These are phyloP conservation scores for Charina bottae DNA, from an alignment of 2,113 vertebrate genomes.

Conservation along the genomic window DNA sequence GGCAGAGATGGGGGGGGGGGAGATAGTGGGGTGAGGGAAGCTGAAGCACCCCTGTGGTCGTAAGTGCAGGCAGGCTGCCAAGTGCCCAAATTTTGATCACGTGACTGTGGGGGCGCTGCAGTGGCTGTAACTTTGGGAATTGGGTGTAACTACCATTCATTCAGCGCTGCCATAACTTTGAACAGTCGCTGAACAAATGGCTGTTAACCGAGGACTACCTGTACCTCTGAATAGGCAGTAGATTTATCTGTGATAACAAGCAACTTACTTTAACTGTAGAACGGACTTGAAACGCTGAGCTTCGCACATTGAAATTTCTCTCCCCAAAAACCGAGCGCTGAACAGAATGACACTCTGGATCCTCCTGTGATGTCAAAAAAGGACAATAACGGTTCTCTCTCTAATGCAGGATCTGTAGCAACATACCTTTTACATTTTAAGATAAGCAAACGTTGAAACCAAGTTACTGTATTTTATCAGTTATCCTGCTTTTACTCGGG, in stretches of 20 bases:
- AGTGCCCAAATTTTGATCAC: not conserved
- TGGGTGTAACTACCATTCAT: not conserved
- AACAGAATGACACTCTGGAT: slow-evolving; percentile 74
- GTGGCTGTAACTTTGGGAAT: not conserved
- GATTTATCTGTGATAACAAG: slow-evolving; percentile 47
- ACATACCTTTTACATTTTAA: slow-evolving; percentile 44
- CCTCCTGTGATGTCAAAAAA: slow-evolving; percentile 81
- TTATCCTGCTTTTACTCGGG: not conserved
- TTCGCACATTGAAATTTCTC: slow-evolving; percentile 89
- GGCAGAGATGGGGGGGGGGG: not conserved
- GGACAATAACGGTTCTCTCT: slow-evolving; percentile 65
- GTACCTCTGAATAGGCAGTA: slow-evolving; percentile 30
- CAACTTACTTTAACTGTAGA: slow-evolving; percentile 79
- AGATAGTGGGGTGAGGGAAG: no score
- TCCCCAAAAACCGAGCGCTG: slow-evolving; percentile 93
- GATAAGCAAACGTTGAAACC: not conserved
- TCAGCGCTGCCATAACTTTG: not conserved
- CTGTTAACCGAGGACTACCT: not conserved
- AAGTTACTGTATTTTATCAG: not conserved
- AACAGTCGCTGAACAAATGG: not conserved
- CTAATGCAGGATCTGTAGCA: slow-evolving; percentile 63
- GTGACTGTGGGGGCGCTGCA: not conserved
- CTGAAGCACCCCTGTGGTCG: not conserved
- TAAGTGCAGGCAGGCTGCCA: not conserved
- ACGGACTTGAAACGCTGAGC: slow-evolving; percentile 75